Evolutionary conservation across 2,888 invertebrate species (phyloP).

Genomic region (Watsonalla cultraria): DNA sequence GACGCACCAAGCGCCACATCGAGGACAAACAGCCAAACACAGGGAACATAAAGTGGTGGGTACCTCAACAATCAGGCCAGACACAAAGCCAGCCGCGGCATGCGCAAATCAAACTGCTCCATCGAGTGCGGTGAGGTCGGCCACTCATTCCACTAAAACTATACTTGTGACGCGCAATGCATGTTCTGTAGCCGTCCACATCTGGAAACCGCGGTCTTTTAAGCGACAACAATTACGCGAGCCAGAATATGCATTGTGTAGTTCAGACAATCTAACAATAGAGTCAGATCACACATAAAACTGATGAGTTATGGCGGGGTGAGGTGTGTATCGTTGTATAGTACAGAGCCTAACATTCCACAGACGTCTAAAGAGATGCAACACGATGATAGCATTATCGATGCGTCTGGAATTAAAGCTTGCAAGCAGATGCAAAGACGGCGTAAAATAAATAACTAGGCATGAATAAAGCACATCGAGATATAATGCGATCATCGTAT

Average conservation of each 20-base stretch:
- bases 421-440: constrained; percentile 65
- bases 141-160: constrained; percentile 77
- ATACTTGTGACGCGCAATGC: constrained; percentile 66
- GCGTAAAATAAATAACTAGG: constrained; percentile 39
- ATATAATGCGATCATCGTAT: constrained; percentile 67
- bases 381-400: constrained; percentile 74
- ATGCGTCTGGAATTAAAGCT: constrained; percentile 67
- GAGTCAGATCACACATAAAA: constrained; percentile 26
- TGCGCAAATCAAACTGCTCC: constrained; percentile 76
- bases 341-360: constrained; percentile 64
- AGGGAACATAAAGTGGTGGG: constrained; percentile 65
- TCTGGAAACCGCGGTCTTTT: constrained; percentile 42
- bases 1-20: constrained; percentile 60
- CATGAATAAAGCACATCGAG: constrained; percentile 70
- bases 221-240: constrained; percentile 34
- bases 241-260: constrained; percentile 66
- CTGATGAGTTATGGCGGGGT: constrained; percentile 35
- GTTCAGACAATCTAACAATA: constrained; percentile 44
- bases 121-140: constrained; percentile 77
- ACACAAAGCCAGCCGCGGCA: constrained; percentile 72
- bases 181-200: constrained; percentile 58
- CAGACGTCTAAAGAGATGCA: constrained; percentile 47
- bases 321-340: constrained; percentile 44
- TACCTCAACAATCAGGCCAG: constrained; percentile 66
- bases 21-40: constrained; percentile 70